These are phyloP conservation scores for Trichopria drosophilae DNA, from an alignment of 2,888 invertebrate genomes.

Conservation along the genomic window DNA sequence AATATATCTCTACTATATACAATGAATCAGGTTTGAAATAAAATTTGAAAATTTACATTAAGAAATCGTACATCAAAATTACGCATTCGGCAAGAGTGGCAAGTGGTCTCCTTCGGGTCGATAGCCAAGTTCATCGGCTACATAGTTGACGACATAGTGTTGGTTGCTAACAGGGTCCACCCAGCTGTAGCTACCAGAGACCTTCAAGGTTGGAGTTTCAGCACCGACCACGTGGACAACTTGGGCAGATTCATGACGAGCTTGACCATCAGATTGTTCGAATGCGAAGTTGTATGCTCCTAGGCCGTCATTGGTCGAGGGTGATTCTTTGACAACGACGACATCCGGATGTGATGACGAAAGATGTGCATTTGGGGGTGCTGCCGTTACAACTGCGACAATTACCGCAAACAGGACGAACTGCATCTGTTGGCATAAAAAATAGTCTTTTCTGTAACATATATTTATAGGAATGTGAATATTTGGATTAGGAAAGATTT, in stretches of 20 bases:
- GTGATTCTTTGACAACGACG: conserved; percentile 23
- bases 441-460: too few species aligned
- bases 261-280: conserved; percentile 33
- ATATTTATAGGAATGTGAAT: too few species aligned
- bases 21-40: too few species aligned
- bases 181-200: conserved; percentile 42
- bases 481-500: too few species aligned
- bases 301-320: conserved; percentile 31
- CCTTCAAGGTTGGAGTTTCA: conserved; percentile 36
- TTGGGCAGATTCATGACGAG: conserved; percentile 39
- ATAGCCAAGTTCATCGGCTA: conserved; percentile 43
- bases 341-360: conserved; percentile 23
- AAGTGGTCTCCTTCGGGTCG: conserved; percentile 38
- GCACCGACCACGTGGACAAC: conserved; percentile 36
- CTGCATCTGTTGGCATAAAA: too few species aligned
- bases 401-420: too few species aligned
- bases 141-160: conserved; percentile 39
- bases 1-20: too few species aligned
- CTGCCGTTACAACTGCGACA: too few species aligned
- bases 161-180: conserved; percentile 39
- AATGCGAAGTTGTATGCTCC: conserved; percentile 32
- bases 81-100: too few species aligned
- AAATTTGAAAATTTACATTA: too few species aligned
- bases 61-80: too few species aligned
- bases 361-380: too few species aligned